Base-by-base conservation (phyloP, 1,140 invertebrate genomes). In the Hermetia illucens region DNA sequence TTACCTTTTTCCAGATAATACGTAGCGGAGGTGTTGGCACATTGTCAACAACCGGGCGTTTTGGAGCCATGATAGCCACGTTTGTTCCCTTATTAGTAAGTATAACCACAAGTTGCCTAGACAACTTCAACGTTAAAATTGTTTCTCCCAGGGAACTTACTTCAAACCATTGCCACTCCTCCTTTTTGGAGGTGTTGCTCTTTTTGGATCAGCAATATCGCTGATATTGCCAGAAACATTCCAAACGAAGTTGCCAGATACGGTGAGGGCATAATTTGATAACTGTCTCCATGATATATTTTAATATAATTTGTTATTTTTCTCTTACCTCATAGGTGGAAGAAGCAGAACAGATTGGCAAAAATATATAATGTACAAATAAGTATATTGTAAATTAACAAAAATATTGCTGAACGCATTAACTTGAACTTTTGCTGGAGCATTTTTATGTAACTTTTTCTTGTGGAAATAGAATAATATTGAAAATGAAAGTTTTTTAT, bases 61-160 rank as follows among this genome's bases (percentile, higher is more conserved):
- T 72, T 39, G 74, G 74, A 4, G 72, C 72, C 2, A 70, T 75
- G 57, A 38, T 75, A 29, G 73, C 74, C 20, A 74, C 74, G 46
- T 70, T 76, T 62, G 63, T 71, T 5, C 68, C 71, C 1, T 44
- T 74, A 15, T 48, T 75, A 54, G 71, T 73, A 51, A 52, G 49
- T 53, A 13, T 30, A 20, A 31, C 21, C n/a, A 25, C 6, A 39
- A 38, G 16, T 13, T 21, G 32, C n/a, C 2, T 22, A 21, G 17
- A 2, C 18, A 21, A 35, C 4, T 21, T 5, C 5, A 18, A 3
- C 5, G 3, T 21, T 9, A 27, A 27, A 9, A 27, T 27, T 9
- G 13, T 27, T 38, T 27, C 8, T 16, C 40, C 13, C 36, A 73
- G 69, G 58, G 62, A 4, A 44, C 53, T n/a, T 69, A 70, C 45